These are phyloP conservation scores for Macaria notata DNA, from an alignment of 2,888 invertebrate species.

Conservation along the genomic window DNA sequence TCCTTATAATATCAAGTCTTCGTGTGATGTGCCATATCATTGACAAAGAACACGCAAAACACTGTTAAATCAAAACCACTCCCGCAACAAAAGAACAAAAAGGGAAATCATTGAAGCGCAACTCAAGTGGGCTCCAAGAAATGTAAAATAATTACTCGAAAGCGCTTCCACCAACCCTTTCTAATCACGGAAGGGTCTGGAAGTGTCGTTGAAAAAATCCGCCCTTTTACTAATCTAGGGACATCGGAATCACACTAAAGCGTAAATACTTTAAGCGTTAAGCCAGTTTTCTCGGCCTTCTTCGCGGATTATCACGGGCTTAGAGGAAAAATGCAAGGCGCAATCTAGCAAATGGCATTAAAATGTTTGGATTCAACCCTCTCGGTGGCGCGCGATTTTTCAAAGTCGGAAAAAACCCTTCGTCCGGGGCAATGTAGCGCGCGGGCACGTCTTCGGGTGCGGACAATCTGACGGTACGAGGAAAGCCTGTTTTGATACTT, in stretches of 20 bases:
- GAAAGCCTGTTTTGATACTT: conserved; percentile 60
- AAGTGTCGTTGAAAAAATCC: conserved; percentile 68
- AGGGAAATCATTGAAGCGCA: conserved; percentile 46
- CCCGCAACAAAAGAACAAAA: conserved; percentile 44
- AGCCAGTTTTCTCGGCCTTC: conserved; percentile 59
- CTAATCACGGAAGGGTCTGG: conserved; percentile 66
- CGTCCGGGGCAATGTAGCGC: conserved; percentile 74
- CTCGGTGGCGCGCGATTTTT: conserved; percentile 76
- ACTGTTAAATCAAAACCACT: conserved; percentile 3
- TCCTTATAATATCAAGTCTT: no score
- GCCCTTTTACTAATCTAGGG: conserved; percentile 58
- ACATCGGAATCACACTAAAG: conserved; percentile 78
- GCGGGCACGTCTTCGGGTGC: conserved; percentile 77
- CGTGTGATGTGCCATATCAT: neutral
- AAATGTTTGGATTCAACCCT: conserved; percentile 80
- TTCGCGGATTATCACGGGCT: conserved; percentile 78
- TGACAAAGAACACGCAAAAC: neutral
- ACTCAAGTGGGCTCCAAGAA: conserved; percentile 48
- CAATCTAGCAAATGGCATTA: conserved; percentile 83
- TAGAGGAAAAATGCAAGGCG: conserved; percentile 79
- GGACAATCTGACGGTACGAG: conserved; percentile 50
- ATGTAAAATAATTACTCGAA: conserved; percentile 75
- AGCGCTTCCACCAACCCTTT: conserved; percentile 73
- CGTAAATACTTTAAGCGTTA: conserved; percentile 79
- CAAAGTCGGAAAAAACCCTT: conserved; percentile 79